A percentile compares a stretch with the other conserved stretches of the same genome.
Conservation (phyloP, 2,888 invertebrate species). For the Rapana venosa region DNA sequence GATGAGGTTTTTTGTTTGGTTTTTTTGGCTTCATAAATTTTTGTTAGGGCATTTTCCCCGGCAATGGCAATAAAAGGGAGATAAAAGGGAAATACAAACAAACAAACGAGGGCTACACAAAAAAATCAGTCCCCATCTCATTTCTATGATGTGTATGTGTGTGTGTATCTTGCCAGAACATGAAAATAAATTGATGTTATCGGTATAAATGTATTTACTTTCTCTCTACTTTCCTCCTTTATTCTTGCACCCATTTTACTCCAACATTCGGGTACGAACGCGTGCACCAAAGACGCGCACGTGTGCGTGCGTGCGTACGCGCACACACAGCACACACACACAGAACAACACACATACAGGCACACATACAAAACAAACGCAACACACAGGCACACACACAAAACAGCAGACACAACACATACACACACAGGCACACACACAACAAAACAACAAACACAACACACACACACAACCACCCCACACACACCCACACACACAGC, state of each 20-base stretch:
- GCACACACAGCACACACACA: no score
- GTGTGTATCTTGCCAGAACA: no score
- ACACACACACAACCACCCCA: no score
- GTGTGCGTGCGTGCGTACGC: no score
- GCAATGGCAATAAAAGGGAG: background rate
- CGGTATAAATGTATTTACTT: no score
- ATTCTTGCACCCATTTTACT: no score
- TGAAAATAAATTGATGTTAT: no score
- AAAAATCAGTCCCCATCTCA: background rate
- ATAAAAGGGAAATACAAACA: background rate
- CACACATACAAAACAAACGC: background rate
- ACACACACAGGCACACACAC: slow-evolving; percentile 18
- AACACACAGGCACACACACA: background rate
- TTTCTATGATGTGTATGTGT: no score
- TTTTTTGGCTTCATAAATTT: background rate
- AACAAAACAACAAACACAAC: background rate
- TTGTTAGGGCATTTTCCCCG: background rate
- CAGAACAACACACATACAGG: slow-evolving; percentile 12
- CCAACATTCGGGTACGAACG: no score
- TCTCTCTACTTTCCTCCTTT: no score
- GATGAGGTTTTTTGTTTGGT: background rate
- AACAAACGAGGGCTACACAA: background rate
- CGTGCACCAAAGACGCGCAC: no score
- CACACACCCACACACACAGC: background rate
- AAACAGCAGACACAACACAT: no score